Percentiles rank a stretch among this genome's conserved stretches.
Evolutionary conservation across 1,140 invertebrate genomes (phyloP).

Genomic region (Mizuhopecten yessoensis): DNA sequence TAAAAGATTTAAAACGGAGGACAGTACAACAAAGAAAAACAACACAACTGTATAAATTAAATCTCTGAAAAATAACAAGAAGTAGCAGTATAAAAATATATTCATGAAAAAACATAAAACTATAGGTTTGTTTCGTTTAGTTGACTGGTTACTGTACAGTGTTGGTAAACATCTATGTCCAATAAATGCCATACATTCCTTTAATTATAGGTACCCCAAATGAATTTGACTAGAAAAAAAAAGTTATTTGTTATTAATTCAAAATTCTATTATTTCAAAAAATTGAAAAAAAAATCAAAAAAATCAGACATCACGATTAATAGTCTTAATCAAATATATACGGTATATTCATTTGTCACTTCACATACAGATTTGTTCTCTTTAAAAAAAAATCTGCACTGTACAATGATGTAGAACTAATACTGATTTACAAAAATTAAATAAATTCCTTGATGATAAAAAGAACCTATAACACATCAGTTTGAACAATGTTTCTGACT

Average conservation of each 20-base stretch:
- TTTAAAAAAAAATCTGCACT: too few species aligned
- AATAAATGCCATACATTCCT: background rate
- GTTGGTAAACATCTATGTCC: background rate
- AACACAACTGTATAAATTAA: slow-evolving; percentile 29
- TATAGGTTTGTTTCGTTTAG: background rate
- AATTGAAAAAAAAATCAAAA: background rate
- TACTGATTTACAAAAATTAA: too few species aligned
- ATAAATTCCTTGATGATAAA: too few species aligned
- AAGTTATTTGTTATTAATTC: too few species aligned
- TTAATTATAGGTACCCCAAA: background rate
- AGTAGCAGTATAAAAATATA: background rate
- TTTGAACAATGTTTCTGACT: background rate
- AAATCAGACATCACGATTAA: too few species aligned
- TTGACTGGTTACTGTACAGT: background rate
- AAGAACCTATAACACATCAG: background rate
- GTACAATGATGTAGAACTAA: too few species aligned
- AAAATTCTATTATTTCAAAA: too few species aligned
- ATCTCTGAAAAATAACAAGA: slow-evolving; percentile 31
- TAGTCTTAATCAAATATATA: too few species aligned
- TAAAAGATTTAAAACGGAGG: too few species aligned
- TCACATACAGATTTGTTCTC: too few species aligned
- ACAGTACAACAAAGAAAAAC: background rate
- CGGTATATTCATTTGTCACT: too few species aligned
- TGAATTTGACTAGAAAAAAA: background rate
- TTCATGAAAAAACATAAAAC: background rate